Conservation (phyloP, 2,888 invertebrate genomes). For the Meganola albula region DNA sequence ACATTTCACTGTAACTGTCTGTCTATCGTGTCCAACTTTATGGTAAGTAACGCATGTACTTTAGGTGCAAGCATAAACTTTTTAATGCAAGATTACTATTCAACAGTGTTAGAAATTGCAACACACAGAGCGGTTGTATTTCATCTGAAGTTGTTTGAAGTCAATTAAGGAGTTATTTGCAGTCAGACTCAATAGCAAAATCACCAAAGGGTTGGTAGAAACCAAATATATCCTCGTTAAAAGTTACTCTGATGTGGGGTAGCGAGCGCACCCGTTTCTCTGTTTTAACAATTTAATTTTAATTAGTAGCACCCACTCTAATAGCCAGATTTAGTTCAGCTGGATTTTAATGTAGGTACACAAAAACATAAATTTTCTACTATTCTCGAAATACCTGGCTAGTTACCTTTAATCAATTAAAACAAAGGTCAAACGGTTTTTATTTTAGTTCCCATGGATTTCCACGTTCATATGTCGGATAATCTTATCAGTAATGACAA, state of each 20-base stretch:
- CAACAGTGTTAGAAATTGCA: too few relatives aligned
- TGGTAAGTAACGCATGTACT: too few relatives aligned
- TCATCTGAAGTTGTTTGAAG: constrained; percentile 69
- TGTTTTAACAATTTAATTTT: constrained; percentile 76
- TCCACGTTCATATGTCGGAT: too few relatives aligned
- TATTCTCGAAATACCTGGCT: constrained; percentile 2
- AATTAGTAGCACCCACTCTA: constrained; percentile 67
- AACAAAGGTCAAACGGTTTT: too few relatives aligned
- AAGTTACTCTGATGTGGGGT: constrained; percentile 64
- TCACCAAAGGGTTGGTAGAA: constrained; percentile 75
- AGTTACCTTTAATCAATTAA: too few relatives aligned
- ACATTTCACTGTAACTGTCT: too few relatives aligned
- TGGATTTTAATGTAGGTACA: constrained; percentile 35
- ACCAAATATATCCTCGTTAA: constrained; percentile 78
- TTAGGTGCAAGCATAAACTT: too few relatives aligned
- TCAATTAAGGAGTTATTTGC: constrained; percentile 76
- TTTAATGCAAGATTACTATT: too few relatives aligned
- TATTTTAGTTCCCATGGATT: too few relatives aligned
- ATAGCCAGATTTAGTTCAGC: constrained; percentile 61
- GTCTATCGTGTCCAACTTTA: too few relatives aligned
- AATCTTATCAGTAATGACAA: too few relatives aligned
- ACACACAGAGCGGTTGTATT: constrained; percentile 43
- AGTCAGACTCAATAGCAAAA: constrained; percentile 72
- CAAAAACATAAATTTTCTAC: constrained; percentile 14
- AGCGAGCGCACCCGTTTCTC: constrained; percentile 45